Evolutionary conservation across 2,888 invertebrate genomes (phyloP).

Genomic region (Vesta saturnalis): DNA sequence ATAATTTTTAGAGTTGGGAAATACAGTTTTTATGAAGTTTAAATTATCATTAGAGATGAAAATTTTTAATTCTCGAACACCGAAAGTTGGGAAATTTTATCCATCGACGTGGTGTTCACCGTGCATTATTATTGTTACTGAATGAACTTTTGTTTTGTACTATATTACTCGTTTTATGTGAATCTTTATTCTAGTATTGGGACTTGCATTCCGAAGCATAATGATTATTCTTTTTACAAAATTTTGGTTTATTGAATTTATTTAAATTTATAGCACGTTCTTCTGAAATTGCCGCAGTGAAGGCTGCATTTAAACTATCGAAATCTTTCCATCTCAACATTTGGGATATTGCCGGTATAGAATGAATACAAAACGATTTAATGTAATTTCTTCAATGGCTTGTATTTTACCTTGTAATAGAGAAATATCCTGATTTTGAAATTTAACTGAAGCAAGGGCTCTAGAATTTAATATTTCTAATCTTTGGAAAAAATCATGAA

Average conservation of each 20-base stretch:
- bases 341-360: no score
- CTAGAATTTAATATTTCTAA: not conserved
- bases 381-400: no score
- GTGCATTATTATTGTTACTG: not conserved
- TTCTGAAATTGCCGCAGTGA: no score
- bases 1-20: no score
- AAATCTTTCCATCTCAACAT: no score
- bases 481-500: not conserved
- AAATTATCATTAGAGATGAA: not conserved
- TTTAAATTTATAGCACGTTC: no score
- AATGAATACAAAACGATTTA: no score
- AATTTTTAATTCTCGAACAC: slow-evolving; percentile 7
- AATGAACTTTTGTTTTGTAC: not conserved
- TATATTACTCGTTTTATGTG: not conserved
- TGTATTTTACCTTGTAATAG: no score
- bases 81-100: slow-evolving; percentile 1
- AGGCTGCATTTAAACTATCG: no score
- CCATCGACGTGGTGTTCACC: not conserved
- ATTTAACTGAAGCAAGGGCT: not conserved
- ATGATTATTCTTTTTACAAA: not conserved
- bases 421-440: not conserved
- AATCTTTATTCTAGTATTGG: not conserved
- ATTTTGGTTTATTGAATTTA: no score
- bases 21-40: not conserved
- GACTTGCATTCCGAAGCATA: no score